Conservation (phyloP, 2,113 vertebrate genomes). For the Ovibos moschatus region DNA sequence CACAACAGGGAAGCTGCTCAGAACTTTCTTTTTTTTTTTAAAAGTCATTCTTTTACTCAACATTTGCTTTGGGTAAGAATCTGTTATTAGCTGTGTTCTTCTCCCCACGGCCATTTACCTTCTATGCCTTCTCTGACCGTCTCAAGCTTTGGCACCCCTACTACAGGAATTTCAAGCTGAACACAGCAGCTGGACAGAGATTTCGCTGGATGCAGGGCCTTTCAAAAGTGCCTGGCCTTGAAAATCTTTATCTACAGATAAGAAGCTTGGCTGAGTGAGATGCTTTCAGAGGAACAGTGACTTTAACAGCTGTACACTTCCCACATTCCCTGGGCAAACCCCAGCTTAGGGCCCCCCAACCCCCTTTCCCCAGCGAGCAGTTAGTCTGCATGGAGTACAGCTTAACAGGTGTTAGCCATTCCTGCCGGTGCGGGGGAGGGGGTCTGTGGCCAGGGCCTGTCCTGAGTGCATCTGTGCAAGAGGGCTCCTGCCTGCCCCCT, state of each 20-base stretch:
- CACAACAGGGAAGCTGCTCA: background rate
- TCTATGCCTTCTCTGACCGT: background rate
- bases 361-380: background rate
- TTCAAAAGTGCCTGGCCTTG: constrained; percentile 17
- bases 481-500: background rate
- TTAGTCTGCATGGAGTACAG: background rate
- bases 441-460: background rate
- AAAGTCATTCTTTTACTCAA: background rate
- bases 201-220: background rate
- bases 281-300: background rate
- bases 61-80: background rate
- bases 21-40: background rate
- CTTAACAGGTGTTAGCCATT: background rate
- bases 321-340: background rate
- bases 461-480: background rate
- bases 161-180: background rate
- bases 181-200: background rate
- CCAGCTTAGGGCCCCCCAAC: background rate
- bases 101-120: background rate
- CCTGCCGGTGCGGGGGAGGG: fast-evolving
- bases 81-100: background rate
- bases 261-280: background rate
- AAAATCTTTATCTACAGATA: constrained; percentile 41
- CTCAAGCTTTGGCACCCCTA: background rate
- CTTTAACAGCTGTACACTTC: background rate